Base-by-base conservation (phyloP, 2,888 invertebrate species). In the Pandemis heparana region DNA sequence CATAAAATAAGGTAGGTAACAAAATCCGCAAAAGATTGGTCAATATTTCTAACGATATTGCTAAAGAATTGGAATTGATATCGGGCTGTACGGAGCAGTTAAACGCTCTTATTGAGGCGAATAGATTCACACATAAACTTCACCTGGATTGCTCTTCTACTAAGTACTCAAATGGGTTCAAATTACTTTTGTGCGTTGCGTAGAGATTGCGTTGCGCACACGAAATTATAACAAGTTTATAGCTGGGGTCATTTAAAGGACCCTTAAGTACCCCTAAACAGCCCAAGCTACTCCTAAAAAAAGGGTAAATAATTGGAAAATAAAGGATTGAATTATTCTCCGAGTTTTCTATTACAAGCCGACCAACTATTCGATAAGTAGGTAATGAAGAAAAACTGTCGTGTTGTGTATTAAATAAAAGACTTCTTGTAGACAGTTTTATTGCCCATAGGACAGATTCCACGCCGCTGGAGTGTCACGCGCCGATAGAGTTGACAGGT, bases 371-470 rank as follows among this genome's bases (percentile, higher is more conserved):
- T 39, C 10, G 16, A n/a, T n/a, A 23, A 18, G 18, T 16, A 53
- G 12, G 3, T 7, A 51, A 5, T 51, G 12, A 68, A 46, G 68
- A 51, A 51, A 72, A 63, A 48, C 23, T 51, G 63, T 69, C 39
- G 14, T 32, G 14, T 51, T 39, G 68, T 48, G 68, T 73, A 64
- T 69, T 60, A 73, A 73, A 69, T 73, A 64, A 73, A 64, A 64
- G 23, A 69, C 69, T 51, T 73, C 69, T 69, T 73, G 68, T 64
- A 69, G 73, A 73, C 73, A 73, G 73, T 73, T 73, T 69, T 73
- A 73, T 69, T 73, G 73, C 73, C 48, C 73, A 59, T 56, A 73
- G 63, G 68, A 73, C 73, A 51, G 73, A 73, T 73, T 60, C 59
- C 69, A 73, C 64, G 69, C 59, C 63, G 48, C 38, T 51, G 32